Conservation (phyloP, 2,113 vertebrate genomes). For the Perognathus longimembris region DNA sequence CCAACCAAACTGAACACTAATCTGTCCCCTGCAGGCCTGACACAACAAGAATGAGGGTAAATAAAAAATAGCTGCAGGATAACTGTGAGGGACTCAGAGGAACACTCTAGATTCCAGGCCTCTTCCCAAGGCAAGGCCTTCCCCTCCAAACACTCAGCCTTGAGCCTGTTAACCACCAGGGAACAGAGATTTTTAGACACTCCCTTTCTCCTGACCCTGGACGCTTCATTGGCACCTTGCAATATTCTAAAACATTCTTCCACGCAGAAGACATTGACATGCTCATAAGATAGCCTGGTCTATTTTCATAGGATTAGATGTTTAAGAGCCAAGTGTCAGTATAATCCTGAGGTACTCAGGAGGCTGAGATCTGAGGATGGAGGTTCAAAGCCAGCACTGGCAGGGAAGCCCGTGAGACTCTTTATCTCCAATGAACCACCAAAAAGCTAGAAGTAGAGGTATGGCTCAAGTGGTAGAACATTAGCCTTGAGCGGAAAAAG, state of each 20-base stretch:
- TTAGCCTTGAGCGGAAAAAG: too few relatives aligned
- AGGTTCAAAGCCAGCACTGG: too few relatives aligned
- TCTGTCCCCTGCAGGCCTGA: background rate
- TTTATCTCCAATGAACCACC: too few relatives aligned
- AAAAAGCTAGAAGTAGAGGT: too few relatives aligned
- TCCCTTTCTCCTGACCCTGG: background rate
- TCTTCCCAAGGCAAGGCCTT: background rate
- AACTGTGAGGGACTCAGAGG: too few relatives aligned
- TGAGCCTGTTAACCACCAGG: background rate
- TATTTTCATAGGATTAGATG: background rate
- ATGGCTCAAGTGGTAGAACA: too few relatives aligned
- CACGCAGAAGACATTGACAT: too few relatives aligned
- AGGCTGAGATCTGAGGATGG: too few relatives aligned
- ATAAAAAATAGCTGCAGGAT: background rate
- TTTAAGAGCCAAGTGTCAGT: background rate
- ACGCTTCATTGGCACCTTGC: background rate
- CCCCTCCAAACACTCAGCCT: background rate
- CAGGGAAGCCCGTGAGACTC: too few relatives aligned
- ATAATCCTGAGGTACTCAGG: too few relatives aligned
- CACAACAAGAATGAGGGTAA: background rate
- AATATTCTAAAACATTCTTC: conserved; percentile 31
- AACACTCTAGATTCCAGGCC: accelerated
- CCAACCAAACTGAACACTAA: background rate
- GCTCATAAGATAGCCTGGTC: background rate
- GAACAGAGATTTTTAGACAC: background rate